Evolutionary conservation across 2,888 invertebrate species (phyloP), one percentile per base, ranked within the genome.

Genomic region (Noctuana brunneofusca): DNA sequence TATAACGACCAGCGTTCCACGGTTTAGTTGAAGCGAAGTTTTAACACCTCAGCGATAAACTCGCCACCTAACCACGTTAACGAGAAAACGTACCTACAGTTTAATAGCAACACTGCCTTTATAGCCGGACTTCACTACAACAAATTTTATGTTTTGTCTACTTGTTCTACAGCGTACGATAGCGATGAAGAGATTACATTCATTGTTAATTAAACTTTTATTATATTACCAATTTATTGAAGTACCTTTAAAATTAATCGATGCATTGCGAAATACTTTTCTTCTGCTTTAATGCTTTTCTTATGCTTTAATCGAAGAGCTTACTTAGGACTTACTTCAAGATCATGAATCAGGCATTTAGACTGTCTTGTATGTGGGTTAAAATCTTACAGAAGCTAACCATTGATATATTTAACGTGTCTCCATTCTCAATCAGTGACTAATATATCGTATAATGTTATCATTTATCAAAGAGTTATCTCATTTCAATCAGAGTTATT

Each of bases 41-140:
- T 54, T 32, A 54, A 60, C 22, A 24, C 24, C 14, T 12, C 14
- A 9, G 60, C 59, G 22, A 59, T 59, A 59, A 59, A 59, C 59
- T 53, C 52, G 46, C 53, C 59, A 53, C 32, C 53, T 54, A 35
- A 8, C 46, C 38, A 14, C 2, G 38, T 43, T 5, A 50, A 58
- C 49, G 41, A 52, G 58, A 52, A 60, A 54, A 8, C 14, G 22
- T 46, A 16, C 18, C 41, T 35, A 58, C 46, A 16, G 5, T 60
- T 54, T 60, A 27, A 60, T 35, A 6, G 53, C 56, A 38, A 20
- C 30, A 14, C 52, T 16, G 30, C 24, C 24, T 60, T 60, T 60
- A 60, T 48, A 24, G 46, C n/a, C 35, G 2, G 35, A 60, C 53
- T 60, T 60, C 35, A 46, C 22, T 24, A 24, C 53, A 30, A 43